A percentile compares a stretch with the other conserved stretches of the same genome.
Conservation (phyloP, 2,797 vertebrate species). For the Podarcis lilfordi region DNA sequence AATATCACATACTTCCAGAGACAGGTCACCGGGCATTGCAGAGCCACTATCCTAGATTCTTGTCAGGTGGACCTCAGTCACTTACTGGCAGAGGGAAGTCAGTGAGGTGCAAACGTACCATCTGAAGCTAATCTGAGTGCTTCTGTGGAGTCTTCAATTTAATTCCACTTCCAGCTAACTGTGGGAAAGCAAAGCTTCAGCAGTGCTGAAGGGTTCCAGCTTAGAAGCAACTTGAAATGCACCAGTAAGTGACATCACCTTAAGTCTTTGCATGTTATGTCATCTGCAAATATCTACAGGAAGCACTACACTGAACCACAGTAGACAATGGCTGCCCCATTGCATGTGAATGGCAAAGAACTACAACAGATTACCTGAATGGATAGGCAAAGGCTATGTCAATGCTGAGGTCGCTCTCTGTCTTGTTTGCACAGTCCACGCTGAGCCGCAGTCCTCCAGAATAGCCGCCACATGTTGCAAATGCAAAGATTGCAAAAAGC, state of each 20-base stretch:
- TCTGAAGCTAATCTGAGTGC: too few relatives aligned
- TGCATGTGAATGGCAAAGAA: fast-evolving
- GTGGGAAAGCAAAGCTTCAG: background rate
- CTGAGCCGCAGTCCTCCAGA: conserved; percentile 93
- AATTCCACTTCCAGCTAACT: background rate
- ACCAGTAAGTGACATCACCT: background rate
- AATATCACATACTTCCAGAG: background rate
- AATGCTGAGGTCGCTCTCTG: conserved; percentile 95
- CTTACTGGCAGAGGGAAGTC: background rate
- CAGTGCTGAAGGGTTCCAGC: background rate
- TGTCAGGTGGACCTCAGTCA: too few relatives aligned
- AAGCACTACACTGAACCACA: background rate
- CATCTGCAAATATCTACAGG: background rate
- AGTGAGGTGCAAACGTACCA: background rate
- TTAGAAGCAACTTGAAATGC: background rate
- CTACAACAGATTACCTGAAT: conserved; percentile 85
- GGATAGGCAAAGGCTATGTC: conserved; percentile 93
- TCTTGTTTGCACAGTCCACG: conserved; percentile 96
- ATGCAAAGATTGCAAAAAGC: conserved; percentile 99
- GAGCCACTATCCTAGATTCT: too few relatives aligned
- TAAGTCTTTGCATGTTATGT: background rate
- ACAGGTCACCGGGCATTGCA: too few relatives aligned
- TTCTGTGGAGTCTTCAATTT: background rate
- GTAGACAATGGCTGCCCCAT: background rate
- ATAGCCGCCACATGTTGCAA: conserved; percentile 98